Base-by-base conservation (phyloP, 2,797 vertebrate genomes). In the Darevskia mixta region DNA sequence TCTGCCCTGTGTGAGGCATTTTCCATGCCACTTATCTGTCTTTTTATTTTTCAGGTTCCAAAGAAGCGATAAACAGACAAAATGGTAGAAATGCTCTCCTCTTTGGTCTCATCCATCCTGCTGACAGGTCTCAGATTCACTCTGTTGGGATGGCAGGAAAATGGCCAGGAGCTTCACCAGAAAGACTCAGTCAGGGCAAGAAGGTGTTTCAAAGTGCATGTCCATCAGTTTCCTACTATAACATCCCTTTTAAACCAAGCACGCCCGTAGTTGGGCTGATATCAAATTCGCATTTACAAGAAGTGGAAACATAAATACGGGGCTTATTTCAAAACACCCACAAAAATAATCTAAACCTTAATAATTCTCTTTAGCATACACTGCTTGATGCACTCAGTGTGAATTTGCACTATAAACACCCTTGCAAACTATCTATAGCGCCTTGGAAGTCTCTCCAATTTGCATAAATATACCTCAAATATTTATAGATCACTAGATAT, bases 401-500 rank as follows among this genome's bases (percentile, higher is more conserved):
- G 88, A 90, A 92, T 93, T 94, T 91, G 84, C 89, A 79, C 88
- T 85, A 88, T 87, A 94, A 89, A 88, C 88, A 90, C 86, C 61
- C 86, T 76, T 90, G 90, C 79, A 93, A 91, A 92, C 82, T 80
- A 91, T 92, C 91, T 94, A 71, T 89, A 93, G 91, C 82, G 73
- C 79, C 87, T 91, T 17, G 3, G 87, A 72, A 87, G 84, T 91
- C 49, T 90, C 93, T 92, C 77, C 94, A 82, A 93, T 95, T 89
- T 95, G 73, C 92, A 92, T 95, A 95, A 93, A 94, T 89, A 91
- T 86, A 86, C 86, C 83, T 92, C 89, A 91, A 92, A 88, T 93
- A 91, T 94, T 94, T 95, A 92, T 88, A 92, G 92, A 94, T 92
- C 87, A 87, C 86, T 91, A 93, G 72, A 88, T 89, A 91, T 55